Base-by-base conservation (phyloP, 2,113 vertebrate species). In the Bujurquina vittata region DNA sequence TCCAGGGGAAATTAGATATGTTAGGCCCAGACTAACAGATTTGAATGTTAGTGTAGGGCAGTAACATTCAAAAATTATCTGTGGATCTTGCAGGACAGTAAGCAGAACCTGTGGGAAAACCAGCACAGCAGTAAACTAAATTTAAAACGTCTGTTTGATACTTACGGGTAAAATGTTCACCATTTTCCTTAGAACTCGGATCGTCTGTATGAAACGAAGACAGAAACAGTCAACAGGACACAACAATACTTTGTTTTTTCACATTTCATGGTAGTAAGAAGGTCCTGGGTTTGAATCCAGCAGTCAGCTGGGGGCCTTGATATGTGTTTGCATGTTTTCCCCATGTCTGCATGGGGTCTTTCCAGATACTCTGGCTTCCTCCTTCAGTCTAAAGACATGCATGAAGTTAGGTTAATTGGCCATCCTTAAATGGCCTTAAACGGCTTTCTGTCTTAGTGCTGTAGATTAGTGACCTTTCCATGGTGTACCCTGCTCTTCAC, bases 121-220 rank as follows among this genome's bases (percentile, higher is more conserved):
- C 12, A 61, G 58, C 29, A 22, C 31, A 61, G 52, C 33, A 7
- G 6, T 56, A 69, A 72, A 18, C 17, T n/a, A 14, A 76, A 61
- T 3, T 7, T 29, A 10, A 59, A 10, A 56, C 12, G 81, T 76
- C 20, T 6, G 2, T 14, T 33, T 37, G 29, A 20, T 88, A 96
- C 98, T 97, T 88, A 99, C 98, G 0, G 95, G 97, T 49, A 96
- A 79, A 81, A 99, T 96, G 0, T 96, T 93, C 5, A 97, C 95
- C 35, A 94, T 74, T 86, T 97, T 96, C 93, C 94, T 96, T n/a
- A 99, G 85, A 94, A 97, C 96, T 63, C 98, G 94, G 89, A 99
- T 99, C 57, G 97, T 97, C 98, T 99, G 77, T 11, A 26, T 76
- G 74, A 29, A n/a, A 62, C 85, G 14, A 87, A 52, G 55, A 88